Evolutionary conservation across 2,797 vertebrate species (phyloP), one percentile per base, ranked within the genome.

Genomic region (Rhadinocentrus ornatus): DNA sequence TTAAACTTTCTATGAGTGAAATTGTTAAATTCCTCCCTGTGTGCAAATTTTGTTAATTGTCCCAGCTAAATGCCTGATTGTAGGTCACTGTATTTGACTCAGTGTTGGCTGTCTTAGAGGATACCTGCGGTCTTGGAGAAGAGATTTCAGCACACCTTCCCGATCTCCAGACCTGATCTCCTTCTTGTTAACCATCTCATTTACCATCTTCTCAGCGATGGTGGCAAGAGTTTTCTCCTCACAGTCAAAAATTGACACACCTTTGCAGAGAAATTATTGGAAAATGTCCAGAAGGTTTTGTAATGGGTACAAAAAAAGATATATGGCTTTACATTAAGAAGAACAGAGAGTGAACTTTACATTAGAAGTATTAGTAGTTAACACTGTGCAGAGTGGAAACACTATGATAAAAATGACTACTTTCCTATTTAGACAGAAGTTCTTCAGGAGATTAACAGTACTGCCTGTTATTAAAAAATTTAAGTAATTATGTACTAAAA

Each of bases 141-240:
- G 91, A 4, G 89, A 87, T 65, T 95, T 93, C 58, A 97, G 89
- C 76, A 97, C 86, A 0, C 86, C 89, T 0, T 96, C 95, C 1
- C 77, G 72, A 89, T 97, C 92, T 16, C 91, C 84, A 0, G 95
- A 90, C 62, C 92, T 92, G 77, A 99, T 90, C 89, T 94, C 95
- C 65, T 93, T 95, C 78, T 96, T 95, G 0, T 86, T 95, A 68
- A 97, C 92, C 88, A 98, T 90, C 88, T 95, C 88, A 11, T 92
- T 93, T 6, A 96, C 93, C 48, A 99, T 85, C 74, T 93, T 86
- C 48, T 94, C 92, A 27, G 91, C 86, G 3, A 98, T 91, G 68
- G 89, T 91, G 0, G 92, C 83, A 83, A 97, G 68, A 0, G 90
- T 95, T 24, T 6, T 87, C 90, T 96, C 97, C 0, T 82, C 88